Percentiles rank a stretch among this genome's conserved stretches.
Conservation (phyloP, 2,888 invertebrate genomes). For the Sinhomidia bicolor region DNA sequence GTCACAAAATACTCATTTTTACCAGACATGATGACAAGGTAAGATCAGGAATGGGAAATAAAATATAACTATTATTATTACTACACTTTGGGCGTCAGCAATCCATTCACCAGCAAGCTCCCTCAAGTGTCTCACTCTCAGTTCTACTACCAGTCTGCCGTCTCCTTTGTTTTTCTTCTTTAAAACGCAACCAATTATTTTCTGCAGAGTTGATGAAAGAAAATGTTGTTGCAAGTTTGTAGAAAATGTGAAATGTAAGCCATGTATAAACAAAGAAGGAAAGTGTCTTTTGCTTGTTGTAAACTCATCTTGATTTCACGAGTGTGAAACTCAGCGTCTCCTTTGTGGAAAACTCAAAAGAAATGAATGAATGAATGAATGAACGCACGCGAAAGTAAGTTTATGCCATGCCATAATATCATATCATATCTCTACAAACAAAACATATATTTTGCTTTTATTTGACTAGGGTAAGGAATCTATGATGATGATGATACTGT, state of each 20-base stretch:
- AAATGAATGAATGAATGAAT: slow-evolving; percentile 5
- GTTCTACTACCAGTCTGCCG: neutral
- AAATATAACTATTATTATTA: no score
- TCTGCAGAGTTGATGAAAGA: neutral
- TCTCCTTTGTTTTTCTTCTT: neutral
- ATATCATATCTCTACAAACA: neutral
- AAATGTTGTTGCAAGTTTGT: no score
- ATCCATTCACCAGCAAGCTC: neutral
- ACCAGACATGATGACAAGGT: neutral
- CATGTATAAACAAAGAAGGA: no score
- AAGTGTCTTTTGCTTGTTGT: no score
- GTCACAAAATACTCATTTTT: neutral
- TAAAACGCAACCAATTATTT: neutral
- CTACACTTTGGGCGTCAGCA: neutral
- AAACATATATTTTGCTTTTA: neutral
- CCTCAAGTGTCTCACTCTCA: neutral
- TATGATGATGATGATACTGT: neutral
- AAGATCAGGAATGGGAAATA: no score
- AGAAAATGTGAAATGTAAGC: no score
- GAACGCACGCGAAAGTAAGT: neutral
- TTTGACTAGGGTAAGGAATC: slow-evolving; percentile 12
- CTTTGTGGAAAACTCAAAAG: neutral
- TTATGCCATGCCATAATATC: neutral
- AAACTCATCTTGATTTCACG: no score
- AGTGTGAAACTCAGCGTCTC: neutral